Evolutionary conservation across 1,140 invertebrate genomes (phyloP).

Genomic region (Drosophila malerkotliana): DNA sequence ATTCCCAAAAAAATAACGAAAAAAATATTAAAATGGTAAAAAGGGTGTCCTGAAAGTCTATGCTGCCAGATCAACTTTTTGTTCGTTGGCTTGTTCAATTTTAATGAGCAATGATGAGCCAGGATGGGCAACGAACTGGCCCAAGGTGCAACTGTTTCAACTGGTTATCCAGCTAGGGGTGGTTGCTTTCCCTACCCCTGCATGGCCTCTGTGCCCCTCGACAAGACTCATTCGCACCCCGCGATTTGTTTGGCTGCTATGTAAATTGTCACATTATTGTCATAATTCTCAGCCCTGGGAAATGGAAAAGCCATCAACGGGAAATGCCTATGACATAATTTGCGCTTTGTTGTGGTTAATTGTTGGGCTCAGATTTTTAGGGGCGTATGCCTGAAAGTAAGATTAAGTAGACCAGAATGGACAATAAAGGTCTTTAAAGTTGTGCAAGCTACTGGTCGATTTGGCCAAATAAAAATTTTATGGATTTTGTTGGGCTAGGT

Average conservation of each 20-base stretch:
- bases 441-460: slow-evolving; percentile 30
- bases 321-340: slow-evolving; percentile 76
- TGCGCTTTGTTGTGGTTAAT: slow-evolving; percentile 79
- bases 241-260: slow-evolving; percentile 65
- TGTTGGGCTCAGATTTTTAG: slow-evolving; percentile 41
- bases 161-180: slow-evolving; percentile 65
- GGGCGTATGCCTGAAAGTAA: slow-evolving; percentile 52
- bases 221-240: slow-evolving; percentile 39
- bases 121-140: slow-evolving; percentile 50
- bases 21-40: neutral
- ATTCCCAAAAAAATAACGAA: neutral
- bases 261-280: slow-evolving; percentile 82
- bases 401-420: slow-evolving; percentile 7
- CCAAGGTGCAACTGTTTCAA: slow-evolving; percentile 71
- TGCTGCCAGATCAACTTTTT: slow-evolving; percentile 22
- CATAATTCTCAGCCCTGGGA: slow-evolving; percentile 67
- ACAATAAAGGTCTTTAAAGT: slow-evolving; percentile 25
- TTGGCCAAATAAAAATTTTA: neutral
- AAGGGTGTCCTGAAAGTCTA: slow-evolving; percentile 3
- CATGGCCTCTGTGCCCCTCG: neutral
- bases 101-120: slow-evolving; percentile 62
- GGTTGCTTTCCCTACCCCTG: slow-evolving; percentile 13
- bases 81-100: slow-evolving; percentile 77
- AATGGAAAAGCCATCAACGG: slow-evolving; percentile 70
- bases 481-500: slow-evolving; percentile 2